Percentiles rank a stretch among this genome's conserved stretches.
phyloP scores from a whole-genome alignment of 1,140 invertebrate genomes.

The Caerostris extrusa region DNA sequence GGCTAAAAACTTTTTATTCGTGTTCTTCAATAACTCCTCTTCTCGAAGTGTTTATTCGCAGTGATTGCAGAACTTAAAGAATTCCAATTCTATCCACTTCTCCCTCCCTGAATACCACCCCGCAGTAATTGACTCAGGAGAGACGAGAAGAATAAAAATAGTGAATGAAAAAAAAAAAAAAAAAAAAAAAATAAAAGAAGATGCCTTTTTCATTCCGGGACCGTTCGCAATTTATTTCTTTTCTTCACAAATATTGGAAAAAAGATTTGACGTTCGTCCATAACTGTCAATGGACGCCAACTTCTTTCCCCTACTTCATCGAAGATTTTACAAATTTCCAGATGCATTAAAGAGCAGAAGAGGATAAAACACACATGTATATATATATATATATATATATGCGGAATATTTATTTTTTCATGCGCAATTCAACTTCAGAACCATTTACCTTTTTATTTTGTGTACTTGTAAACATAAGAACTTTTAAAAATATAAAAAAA shows the following conservation, averaged over 20 bases:
- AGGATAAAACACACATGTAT: too few relatives aligned
- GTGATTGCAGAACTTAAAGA: neutral
- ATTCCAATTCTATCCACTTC: neutral
- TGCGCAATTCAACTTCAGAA: too few relatives aligned
- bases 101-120: neutral
- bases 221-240: neutral
- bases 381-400: too few relatives aligned
- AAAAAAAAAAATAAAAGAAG: neutral
- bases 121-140: neutral
- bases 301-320: neutral
- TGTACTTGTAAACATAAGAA: too few relatives aligned
- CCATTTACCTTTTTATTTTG: too few relatives aligned
- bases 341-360: too few relatives aligned
- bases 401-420: too few relatives aligned
- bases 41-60: constrained; percentile 18
- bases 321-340: too few relatives aligned
- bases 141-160: neutral
- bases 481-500: too few relatives aligned
- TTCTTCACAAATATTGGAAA: neutral
- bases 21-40: neutral
- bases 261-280: neutral
- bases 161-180: too few relatives aligned
- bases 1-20: neutral
- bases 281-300: neutral
- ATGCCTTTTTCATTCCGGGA: neutral